Evolutionary conservation across 64 coral and sea anemone species (phyloP).

Genomic region (Dendrophyllia cribrosa): DNA sequence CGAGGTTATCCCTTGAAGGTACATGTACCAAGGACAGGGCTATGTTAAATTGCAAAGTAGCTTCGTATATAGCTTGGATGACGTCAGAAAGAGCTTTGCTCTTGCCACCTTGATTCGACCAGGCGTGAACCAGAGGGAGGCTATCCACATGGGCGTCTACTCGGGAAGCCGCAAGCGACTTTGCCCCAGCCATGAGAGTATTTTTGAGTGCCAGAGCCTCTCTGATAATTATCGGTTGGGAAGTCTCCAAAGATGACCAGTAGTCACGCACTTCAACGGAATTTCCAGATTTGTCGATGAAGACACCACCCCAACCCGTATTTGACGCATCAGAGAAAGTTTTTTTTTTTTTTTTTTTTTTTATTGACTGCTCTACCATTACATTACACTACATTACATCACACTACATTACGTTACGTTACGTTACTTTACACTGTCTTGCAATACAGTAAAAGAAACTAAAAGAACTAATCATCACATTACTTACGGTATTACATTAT

Average conservation of each 20-base stretch:
- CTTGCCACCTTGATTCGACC: constrained; percentile 56
- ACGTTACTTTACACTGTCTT: no score
- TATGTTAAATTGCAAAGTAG: constrained; percentile 27
- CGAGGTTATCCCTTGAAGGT: constrained; percentile 17
- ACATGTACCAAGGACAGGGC: constrained; percentile 16
- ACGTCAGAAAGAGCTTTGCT: constrained; percentile 27
- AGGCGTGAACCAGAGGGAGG: constrained; percentile 28
- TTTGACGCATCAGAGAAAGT: no score
- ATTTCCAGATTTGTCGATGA: neutral
- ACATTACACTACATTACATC: no score
- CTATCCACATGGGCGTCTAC: constrained; percentile 56
- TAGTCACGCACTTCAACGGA: constrained; percentile 35
- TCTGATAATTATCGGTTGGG: constrained; percentile 48
- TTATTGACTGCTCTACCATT: no score
- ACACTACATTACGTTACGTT: no score
- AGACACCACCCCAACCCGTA: constrained; percentile 50
- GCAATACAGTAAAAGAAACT: no score
- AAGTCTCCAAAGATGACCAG: constrained; percentile 28
- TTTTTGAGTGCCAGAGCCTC: constrained; percentile 21
- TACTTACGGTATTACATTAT: no score
- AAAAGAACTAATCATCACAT: no score
- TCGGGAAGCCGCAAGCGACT: constrained; percentile 22
- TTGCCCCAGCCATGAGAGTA: neutral
- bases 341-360: no score
- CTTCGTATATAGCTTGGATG: constrained; percentile 15